Evolutionary conservation across 2,797 vertebrate species (phyloP), one percentile per base, ranked within the genome.

Genomic region (Babyrousa celebensis): DNA sequence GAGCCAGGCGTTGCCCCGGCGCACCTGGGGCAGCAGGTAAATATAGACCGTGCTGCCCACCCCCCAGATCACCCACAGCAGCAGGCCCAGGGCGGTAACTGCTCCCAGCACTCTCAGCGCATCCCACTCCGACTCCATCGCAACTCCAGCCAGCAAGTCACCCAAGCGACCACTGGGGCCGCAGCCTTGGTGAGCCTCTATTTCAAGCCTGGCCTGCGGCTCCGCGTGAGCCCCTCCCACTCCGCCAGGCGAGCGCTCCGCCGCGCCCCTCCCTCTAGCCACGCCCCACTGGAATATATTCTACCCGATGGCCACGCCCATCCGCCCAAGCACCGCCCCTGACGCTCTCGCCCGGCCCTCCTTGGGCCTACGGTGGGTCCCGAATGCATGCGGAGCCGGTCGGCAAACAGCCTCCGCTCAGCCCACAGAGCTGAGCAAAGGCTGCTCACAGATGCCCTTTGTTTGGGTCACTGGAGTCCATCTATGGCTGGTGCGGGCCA

Each of bases 11-110:
- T 60, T 60, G 14, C 83, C 91, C 11, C 68, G 14, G 75, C 80
- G 85, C 7, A 36, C n/a, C 23, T 5, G 79, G 21, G 95, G 85
- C 63, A 87, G 80, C 82, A 86, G 68, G 43, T 89, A 58, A 10
- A 82, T 10, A 0, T 60, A 70, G 11, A 83, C 56, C 5, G 23
- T 25, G 14, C 25, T 12, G 43, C 40, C 83, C 82, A 77, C 43
- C 6, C 21, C 21, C 84, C 87, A 75, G 1, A 32, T 18, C 15
- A 0, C 91, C 29, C 74, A 9, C 56, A 96, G 79, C 52, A 95
- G 79, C 58, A 93, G 68, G 74, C 63, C 86, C 36, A 48, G 9
- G 11, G 86, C 65, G 8, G 54, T 27, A 12, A 80, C 9, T 3
- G 32, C 89, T 6, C 96, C 96, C 14, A 89, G 43, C 18, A 17